A percentile compares a stretch with the other conserved stretches of the same genome.
Conservation (phyloP, 2,113 vertebrate genomes). For the Phyllostomus hastatus region DNA sequence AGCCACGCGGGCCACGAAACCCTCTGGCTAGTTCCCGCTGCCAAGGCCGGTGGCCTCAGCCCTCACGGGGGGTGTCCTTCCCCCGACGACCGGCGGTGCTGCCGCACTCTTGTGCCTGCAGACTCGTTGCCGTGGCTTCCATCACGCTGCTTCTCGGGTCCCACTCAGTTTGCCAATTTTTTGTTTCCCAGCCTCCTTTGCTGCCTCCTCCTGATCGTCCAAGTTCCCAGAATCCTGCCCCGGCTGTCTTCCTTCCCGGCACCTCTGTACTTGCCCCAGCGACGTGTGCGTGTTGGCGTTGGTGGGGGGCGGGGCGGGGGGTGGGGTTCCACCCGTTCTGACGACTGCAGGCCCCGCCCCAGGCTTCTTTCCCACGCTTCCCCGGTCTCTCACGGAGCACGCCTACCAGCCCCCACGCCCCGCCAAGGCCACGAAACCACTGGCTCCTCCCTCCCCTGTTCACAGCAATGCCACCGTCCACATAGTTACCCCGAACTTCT, state of each 20-base stretch:
- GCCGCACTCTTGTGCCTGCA: background rate
- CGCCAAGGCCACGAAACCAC: rapidly evolving
- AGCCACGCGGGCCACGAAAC: background rate
- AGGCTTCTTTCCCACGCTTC: background rate
- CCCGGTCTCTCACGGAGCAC: background rate
- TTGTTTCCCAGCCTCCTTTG: background rate
- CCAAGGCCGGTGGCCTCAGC: background rate
- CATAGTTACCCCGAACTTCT: background rate
- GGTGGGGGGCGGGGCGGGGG: no score
- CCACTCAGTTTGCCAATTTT: background rate
- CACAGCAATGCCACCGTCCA: rapidly evolving
- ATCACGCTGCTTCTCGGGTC: background rate
- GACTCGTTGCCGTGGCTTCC: background rate
- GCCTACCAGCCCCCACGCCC: no score
- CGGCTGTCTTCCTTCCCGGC: background rate
- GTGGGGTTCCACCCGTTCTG: background rate
- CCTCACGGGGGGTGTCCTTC: rapidly evolving
- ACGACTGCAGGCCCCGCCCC: rapidly evolving
- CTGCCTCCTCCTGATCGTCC: background rate
- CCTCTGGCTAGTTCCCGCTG: rapidly evolving
- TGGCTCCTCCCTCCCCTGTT: background rate
- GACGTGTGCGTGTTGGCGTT: no score
- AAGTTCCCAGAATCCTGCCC: background rate
- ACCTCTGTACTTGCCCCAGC: background rate
- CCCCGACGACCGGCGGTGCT: rapidly evolving